Conservation (phyloP, 1,140 invertebrate genomes). For the Ectropis grisescens region DNA sequence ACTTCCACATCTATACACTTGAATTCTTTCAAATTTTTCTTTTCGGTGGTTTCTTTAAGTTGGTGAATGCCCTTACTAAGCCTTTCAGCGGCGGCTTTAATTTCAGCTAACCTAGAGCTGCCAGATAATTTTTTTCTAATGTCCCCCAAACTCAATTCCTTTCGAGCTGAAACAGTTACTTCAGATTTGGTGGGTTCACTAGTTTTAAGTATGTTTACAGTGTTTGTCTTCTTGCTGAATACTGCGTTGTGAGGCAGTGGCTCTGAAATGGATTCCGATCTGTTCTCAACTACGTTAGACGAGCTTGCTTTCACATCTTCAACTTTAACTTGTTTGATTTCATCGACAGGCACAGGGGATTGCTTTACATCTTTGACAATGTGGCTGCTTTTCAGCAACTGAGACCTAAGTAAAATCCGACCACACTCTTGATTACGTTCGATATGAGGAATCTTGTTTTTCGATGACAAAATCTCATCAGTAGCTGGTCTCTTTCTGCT, state of each 20-base stretch:
- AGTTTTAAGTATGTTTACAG: slow-evolving; percentile 29
- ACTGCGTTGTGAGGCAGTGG: slow-evolving; percentile 2
- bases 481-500: slow-evolving; percentile 76
- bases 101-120: slow-evolving; percentile 76
- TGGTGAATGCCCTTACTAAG: slow-evolving; percentile 71
- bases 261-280: no score
- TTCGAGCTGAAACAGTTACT: slow-evolving; percentile 58
- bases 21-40: slow-evolving; percentile 76
- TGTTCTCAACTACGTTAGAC: no score
- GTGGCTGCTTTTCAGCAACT: slow-evolving; percentile 11
- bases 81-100: slow-evolving; percentile 74
- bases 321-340: no score
- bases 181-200: slow-evolving; percentile 26
- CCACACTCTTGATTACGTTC: slow-evolving; percentile 25
- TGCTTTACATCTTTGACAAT: slow-evolving; percentile 2
- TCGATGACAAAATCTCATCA: slow-evolving; percentile 73
- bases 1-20: slow-evolving; percentile 81
- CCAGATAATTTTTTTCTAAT: slow-evolving; percentile 75
- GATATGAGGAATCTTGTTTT: slow-evolving; percentile 73
- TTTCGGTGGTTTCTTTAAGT: slow-evolving; percentile 51
- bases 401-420: no score
- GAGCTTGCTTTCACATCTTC: slow-evolving; percentile 3
- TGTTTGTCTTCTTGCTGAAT: slow-evolving; percentile 42
- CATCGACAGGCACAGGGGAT: no score
- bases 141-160: slow-evolving; percentile 75